These are phyloP conservation scores for Recurvirostra avosetta DNA, from an alignment of 2,113 vertebrate species.

Conservation along the genomic window DNA sequence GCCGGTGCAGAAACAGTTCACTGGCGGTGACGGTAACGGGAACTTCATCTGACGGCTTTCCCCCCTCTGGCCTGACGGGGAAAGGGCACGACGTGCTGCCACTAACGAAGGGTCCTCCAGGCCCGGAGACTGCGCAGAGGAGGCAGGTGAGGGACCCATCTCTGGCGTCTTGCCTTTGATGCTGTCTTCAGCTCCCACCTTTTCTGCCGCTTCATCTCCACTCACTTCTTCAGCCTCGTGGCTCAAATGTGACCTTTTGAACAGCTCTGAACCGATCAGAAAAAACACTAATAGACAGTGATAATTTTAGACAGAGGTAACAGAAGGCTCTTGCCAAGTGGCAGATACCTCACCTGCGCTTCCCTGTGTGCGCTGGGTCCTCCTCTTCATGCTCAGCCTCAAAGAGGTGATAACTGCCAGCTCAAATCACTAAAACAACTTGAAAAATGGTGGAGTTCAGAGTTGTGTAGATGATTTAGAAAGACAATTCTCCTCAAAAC, in stretches of 20 bases:
- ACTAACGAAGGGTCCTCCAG: too few species aligned
- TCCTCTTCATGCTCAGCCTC: conserved; percentile 72
- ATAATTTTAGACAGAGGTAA: not conserved
- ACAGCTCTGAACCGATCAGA: not conserved
- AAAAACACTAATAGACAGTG: accelerated
- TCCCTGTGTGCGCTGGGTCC: conserved; percentile 38
- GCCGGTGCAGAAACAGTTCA: too few species aligned
- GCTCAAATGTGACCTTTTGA: not conserved
- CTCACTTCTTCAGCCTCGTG: not conserved
- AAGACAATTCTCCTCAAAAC: not conserved
- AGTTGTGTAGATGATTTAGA: not conserved
- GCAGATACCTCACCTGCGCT: not conserved
- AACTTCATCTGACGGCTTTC: too few species aligned
- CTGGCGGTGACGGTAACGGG: too few species aligned
- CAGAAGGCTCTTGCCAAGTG: not conserved
- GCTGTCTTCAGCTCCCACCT: not conserved
- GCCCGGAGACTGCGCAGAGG: too few species aligned
- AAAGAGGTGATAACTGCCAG: conserved; percentile 70
- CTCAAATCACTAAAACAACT: conserved; percentile 53
- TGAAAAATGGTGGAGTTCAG: not conserved
- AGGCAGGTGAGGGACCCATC: too few species aligned
- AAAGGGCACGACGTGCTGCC: too few species aligned
- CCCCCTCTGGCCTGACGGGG: too few species aligned
- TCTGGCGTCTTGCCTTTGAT: not conserved
- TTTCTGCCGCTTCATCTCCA: not conserved